Percentiles rank a stretch among this genome's conserved stretches.
Evolutionary conservation across 1,140 invertebrate species (phyloP).

Genomic region (Drosophila kikkawai): DNA sequence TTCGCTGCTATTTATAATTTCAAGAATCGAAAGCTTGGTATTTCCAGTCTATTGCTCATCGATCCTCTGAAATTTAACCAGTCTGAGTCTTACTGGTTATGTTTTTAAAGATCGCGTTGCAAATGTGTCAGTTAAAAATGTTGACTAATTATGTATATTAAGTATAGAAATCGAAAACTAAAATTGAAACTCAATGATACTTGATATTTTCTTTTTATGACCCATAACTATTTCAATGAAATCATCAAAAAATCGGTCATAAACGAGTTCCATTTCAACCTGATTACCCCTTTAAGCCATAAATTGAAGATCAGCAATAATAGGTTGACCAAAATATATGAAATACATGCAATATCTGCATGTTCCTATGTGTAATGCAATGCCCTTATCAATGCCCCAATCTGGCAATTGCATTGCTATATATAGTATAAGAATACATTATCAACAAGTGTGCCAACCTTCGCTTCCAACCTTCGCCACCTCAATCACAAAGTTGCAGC

Average conservation of each 20-base stretch:
- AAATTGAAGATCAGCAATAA: constrained; percentile 14
- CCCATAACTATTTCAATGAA: background rate
- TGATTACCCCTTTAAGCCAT: background rate
- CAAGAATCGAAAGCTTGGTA: constrained; percentile 15
- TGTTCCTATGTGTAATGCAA: constrained; percentile 8
- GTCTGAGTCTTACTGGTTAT: background rate
- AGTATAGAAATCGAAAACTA: too few relatives aligned
- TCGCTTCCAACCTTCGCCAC: constrained; percentile 28
- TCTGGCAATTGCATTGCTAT: background rate
- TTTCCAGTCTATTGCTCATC: constrained; percentile 20
- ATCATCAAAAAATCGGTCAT: constrained; percentile 15
- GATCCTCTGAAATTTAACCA: background rate
- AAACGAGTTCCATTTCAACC: constrained; percentile 3
- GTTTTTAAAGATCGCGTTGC: background rate
- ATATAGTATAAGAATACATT: constrained; percentile 8
- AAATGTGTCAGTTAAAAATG: background rate
- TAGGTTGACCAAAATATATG: background rate
- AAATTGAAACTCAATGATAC: background rate
- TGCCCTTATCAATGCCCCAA: constrained; percentile 22
- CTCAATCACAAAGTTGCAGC: constrained; percentile 3
- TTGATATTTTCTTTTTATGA: background rate
- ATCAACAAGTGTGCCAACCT: constrained; percentile 34
- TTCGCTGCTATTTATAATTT: background rate
- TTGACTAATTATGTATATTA: too few relatives aligned
- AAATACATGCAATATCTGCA: background rate